These are phyloP conservation scores for Agapornis roseicollis DNA, from an alignment of 2,113 vertebrate genomes.

Conservation along the genomic window DNA sequence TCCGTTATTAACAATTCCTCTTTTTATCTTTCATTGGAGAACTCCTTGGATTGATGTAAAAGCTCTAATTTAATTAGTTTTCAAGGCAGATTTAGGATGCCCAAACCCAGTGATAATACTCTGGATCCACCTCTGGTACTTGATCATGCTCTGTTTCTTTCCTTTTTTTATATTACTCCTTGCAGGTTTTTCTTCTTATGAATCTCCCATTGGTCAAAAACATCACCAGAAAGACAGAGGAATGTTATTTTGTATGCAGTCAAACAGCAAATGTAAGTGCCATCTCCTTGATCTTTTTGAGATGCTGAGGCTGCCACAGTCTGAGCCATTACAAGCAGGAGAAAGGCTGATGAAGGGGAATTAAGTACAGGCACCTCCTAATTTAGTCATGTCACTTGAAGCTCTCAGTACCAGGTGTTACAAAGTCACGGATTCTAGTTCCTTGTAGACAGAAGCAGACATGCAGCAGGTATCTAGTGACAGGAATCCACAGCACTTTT, in stretches of 20 bases:
- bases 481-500: not conserved
- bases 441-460: not conserved
- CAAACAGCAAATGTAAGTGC: not conserved
- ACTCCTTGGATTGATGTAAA: not conserved
- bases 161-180: not conserved
- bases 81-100: not conserved
- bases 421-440: not conserved
- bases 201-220: not conserved
- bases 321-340: not conserved
- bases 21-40: not conserved
- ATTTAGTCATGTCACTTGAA: not conserved
- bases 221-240: not conserved
- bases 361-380: not conserved
- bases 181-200: not conserved
- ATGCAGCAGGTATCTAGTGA: not conserved
- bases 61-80: not conserved
- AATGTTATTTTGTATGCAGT: not conserved
- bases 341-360: not conserved
- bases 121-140: not conserved
- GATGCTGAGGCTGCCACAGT: not conserved
- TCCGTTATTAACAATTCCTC: not conserved
- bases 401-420: not conserved
- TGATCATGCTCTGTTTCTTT: not conserved
- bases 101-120: not conserved
- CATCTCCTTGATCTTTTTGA: not conserved